Base-by-base conservation (phyloP, 2,113 vertebrate species). In the Apteryx owenii region DNA sequence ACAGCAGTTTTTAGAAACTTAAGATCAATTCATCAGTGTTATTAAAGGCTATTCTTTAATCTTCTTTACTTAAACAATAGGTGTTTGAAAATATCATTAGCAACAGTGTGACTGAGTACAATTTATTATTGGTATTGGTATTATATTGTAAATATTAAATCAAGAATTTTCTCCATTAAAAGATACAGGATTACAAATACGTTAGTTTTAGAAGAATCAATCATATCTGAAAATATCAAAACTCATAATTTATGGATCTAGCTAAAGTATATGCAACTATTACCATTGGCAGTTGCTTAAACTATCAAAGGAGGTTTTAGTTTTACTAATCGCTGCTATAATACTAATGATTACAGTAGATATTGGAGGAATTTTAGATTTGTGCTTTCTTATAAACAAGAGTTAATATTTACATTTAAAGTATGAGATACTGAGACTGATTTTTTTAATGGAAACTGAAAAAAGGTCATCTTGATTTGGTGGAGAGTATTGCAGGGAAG, bases 41-140 rank as follows among this genome's bases (percentile, higher is more conserved):
- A 85, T 16, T 81, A 94, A 91, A 85, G 16, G 0, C 77, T 71
- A 44, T 93, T 80, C 7, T 89, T 83, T 38, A 22, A 33, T 26
- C 7, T 36, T 93, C 96, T 68, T 26, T 73, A 38, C 82, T 94
- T 70, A 79, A 85, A 50, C 12, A 86, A n/a, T 17, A 58, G 1
- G 4, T 82, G 13, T 73, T 66, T 61, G 76, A 81, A 97, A 81
- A 76, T 90, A 81, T 64, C 19, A 92, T 94, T 94, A 95, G 13
- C 56, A 81, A 48, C 9, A 36, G 3, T 75, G 46, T 85, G n/a
- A 64, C 46, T 78, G 40, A 12, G 54, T 95, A 69, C 3, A 82
- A 85, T 81, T 97, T 97, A 92, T 94, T 91, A 85, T 56, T 95
- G 70, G 12, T 60, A 20, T 10, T 93, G 73, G 31, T 75, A 48